Base-by-base conservation (phyloP, 1,140 invertebrate genomes). In the Phymastichus coffea region DNA sequence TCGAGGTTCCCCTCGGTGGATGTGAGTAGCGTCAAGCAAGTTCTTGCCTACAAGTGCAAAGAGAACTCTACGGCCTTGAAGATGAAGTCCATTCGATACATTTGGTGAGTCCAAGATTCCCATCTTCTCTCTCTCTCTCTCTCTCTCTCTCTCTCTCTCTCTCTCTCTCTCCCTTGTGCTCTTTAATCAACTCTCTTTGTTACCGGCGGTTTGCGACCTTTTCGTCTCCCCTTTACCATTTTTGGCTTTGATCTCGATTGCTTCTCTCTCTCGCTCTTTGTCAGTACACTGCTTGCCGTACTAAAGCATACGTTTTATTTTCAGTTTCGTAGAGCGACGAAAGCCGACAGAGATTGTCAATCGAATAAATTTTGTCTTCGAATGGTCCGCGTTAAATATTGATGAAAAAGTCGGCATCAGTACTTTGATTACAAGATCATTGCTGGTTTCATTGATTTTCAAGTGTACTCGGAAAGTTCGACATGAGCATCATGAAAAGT, bases 11-110 rank as follows among this genome's bases (percentile, higher is more conserved):
- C 87, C 26, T 83, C 85, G 61, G 84, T 88, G 37, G 87, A 87
- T 76, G 86, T 88, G 65, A 87, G 85, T 74, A 82, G 86, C 69
- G 87, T 88, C 68, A 88, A 88, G 74, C 87, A 89, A 75, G 86
- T 89, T 58, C 78, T 89, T 61, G 87, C 87, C 19, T 89, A 88
- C 76, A 89, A 89, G 71, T 89, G 87, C 78, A 88, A 89, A 77
- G 87, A 88, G 74, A 88, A 88, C 73, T 88, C 86, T 59, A 87
- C 87, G 17, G 86, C 87, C 58, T 83, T 88, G 35, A 82, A 86
- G 71, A 87, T 88, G 86, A 83, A 87, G 70, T 86, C 85, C 44
- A 85, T 87, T 69, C 83, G 86, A 79, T 88, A 83, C 70, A 83
- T 82, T 67, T 81, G 80, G 80, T 83, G 69, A 76, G 79, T 75